Conservation (phyloP, 2,888 invertebrate genomes). For the Tetragnatha montana region DNA sequence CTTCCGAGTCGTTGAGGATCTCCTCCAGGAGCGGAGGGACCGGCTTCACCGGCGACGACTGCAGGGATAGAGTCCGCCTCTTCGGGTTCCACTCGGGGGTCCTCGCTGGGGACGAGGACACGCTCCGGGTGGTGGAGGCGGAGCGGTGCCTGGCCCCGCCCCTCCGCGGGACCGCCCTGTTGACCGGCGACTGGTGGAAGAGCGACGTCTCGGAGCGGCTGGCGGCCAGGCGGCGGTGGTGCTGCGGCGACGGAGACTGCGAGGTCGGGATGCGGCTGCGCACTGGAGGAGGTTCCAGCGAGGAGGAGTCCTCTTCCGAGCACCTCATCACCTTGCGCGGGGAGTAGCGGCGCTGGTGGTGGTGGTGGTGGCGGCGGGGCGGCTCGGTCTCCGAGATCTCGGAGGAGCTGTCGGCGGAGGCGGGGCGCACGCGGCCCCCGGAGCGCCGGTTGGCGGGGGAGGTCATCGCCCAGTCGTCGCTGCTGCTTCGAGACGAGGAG, state of each 20-base stretch:
- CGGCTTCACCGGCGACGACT: constrained; percentile 64
- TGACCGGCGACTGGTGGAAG: constrained; percentile 38
- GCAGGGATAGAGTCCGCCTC: constrained; percentile 54
- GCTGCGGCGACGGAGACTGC: constrained; percentile 61
- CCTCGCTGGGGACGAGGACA: constrained; percentile 56
- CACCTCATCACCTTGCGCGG: constrained; percentile 67
- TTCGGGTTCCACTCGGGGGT: constrained; percentile 59
- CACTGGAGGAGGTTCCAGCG: constrained; percentile 38
- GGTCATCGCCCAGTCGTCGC: constrained; percentile 38
- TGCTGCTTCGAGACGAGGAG: constrained; percentile 36
- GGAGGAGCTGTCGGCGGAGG: constrained; percentile 66
- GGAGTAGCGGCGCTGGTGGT: constrained; percentile 50
- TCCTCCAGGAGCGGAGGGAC: constrained; percentile 68
- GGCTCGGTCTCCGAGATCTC: constrained; percentile 66
- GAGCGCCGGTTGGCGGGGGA: constrained; percentile 13
- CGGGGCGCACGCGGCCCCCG: constrained; percentile 51
- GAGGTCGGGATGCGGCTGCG: constrained; percentile 61
- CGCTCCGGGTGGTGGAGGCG: constrained; percentile 56
- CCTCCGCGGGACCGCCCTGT: not conserved
- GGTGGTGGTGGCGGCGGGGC: constrained; percentile 26
- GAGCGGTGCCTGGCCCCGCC: constrained; percentile 39
- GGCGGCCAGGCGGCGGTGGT: constrained; percentile 54
- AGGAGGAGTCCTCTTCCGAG: constrained; percentile 61
- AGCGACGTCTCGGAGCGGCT: constrained; percentile 65
- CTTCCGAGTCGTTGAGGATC: constrained; percentile 64